Percentiles rank a stretch among this genome's conserved stretches.
Conservation (phyloP, 53 echinoderm and acorn worm genomes). For the Hippasteria phrygiana region DNA sequence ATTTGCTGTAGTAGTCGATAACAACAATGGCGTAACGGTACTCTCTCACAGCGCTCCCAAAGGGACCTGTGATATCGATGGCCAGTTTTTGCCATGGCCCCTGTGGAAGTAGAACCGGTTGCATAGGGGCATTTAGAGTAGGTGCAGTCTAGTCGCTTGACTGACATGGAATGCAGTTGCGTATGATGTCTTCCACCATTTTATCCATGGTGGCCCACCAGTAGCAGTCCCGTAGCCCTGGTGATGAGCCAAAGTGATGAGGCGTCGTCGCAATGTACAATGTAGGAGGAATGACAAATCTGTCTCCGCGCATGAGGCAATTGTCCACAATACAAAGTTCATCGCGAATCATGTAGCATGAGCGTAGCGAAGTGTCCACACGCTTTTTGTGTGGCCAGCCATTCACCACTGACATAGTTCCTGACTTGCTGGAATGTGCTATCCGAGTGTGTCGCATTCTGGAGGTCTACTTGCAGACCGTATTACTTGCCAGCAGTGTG, state of each 20-base stretch:
- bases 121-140: conserved; percentile 36
- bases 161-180: conserved; percentile 57
- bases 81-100: conserved; percentile 66
- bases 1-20: conserved; percentile 62
- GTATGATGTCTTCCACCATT: conserved; percentile 55
- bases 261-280: conserved; percentile 15
- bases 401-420: neutral
- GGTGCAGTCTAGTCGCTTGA: neutral
- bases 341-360: conserved; percentile 63
- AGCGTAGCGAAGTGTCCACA: neutral
- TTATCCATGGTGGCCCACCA: conserved; percentile 71
- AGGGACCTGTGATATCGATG: conserved; percentile 72
- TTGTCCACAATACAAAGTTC: conserved; percentile 50
- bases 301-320: conserved; percentile 56
- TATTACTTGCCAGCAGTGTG: neutral
- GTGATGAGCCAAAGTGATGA: conserved; percentile 55
- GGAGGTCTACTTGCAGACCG: conserved; percentile 4
- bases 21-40: neutral
- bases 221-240: conserved; percentile 58
- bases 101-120: conserved; percentile 39
- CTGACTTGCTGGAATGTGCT: conserved; percentile 51
- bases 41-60: neutral
- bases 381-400: conserved; percentile 50
- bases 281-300: conserved; percentile 41
- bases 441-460: neutral